A percentile compares a stretch with the other conserved stretches of the same genome.
These are phyloP conservation scores for Scaptodrosophila lebanonensis DNA, from an alignment of 1,140 invertebrate genomes.

Conservation along the genomic window DNA sequence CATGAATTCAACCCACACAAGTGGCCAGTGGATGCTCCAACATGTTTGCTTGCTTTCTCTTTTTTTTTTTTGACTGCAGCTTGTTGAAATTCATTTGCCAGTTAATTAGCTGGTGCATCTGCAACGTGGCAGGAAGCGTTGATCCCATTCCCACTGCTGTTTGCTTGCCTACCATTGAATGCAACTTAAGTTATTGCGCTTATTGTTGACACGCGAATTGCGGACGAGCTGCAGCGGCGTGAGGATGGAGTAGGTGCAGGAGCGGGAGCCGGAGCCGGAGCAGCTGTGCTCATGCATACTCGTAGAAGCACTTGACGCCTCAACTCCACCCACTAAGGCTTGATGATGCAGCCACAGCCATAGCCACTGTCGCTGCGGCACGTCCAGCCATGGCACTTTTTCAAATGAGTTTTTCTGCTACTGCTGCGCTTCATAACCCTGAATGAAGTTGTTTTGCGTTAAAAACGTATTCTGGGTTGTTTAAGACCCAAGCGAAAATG, in stretches of 20 bases:
- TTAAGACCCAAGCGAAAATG: too few species aligned
- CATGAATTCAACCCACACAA: conserved; percentile 17
- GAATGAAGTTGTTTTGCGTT: conserved; percentile 5
- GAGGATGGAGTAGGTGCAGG: not conserved
- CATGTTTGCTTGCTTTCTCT: not conserved
- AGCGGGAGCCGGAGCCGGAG: conserved; percentile 7
- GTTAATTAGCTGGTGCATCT: conserved; percentile 57
- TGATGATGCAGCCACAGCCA: conserved; percentile 11
- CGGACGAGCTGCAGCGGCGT: conserved; percentile 4
- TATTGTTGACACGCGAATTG: conserved; percentile 71
- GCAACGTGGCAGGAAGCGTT: conserved; percentile 22
- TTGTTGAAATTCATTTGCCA: conserved; percentile 56
- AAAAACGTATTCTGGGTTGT: too few species aligned
- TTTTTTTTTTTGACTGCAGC: conserved; percentile 1
- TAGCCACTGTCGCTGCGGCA: conserved; percentile 47
- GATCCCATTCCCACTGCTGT: conserved; percentile 23
- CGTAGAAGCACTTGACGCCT: conserved; percentile 20
- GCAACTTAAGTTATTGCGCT: conserved; percentile 71
- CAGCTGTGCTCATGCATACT: conserved; percentile 58
- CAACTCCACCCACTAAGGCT: conserved; percentile 4
- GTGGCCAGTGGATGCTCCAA: conserved; percentile 42
- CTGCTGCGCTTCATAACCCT: conserved; percentile 32
- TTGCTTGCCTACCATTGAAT: conserved; percentile 44
- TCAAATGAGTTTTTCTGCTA: conserved; percentile 72
- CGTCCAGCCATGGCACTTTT: conserved; percentile 53